Evolutionary conservation across 2,113 vertebrate species (phyloP).

Genomic region (Tetrao urogallus): DNA sequence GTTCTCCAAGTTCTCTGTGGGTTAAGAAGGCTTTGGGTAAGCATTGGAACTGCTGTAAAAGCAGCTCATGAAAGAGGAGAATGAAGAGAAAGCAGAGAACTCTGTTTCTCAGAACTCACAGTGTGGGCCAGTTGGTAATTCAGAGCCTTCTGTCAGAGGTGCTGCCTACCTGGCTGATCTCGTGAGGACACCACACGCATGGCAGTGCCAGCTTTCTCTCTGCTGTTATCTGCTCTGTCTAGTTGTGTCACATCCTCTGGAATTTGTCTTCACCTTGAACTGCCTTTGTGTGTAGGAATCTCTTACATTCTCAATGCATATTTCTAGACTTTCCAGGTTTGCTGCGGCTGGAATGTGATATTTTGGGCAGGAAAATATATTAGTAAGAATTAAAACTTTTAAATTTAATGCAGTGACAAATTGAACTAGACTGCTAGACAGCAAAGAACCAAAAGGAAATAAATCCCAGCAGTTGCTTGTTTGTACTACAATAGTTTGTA

Average conservation of each 20-base stretch:
- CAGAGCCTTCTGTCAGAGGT: neutral
- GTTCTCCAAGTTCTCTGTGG: neutral
- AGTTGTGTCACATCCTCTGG: neutral
- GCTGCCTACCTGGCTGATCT: neutral
- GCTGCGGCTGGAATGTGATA: neutral
- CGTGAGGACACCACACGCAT: neutral
- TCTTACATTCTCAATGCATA: neutral
- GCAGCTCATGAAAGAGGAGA: neutral
- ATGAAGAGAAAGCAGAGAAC: neutral
- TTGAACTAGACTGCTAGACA: neutral
- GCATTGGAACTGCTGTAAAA: neutral
- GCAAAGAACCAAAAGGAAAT: neutral
- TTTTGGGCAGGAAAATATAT: neutral
- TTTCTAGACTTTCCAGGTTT: constrained; percentile 39
- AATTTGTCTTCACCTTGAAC: constrained; percentile 27
- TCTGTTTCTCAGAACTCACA: neutral
- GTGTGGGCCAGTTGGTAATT: neutral
- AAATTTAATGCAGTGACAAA: neutral
- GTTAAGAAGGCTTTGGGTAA: neutral
- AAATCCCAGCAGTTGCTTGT: neutral
- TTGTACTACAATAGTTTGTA: neutral
- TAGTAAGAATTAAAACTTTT: neutral
- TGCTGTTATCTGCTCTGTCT: neutral
- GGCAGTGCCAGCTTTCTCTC: neutral
- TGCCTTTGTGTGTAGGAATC: neutral